A percentile compares a stretch with the other conserved stretches of the same genome.
Evolutionary conservation across 2,113 vertebrate species (phyloP).

Genomic region (Irena cyanogastra): DNA sequence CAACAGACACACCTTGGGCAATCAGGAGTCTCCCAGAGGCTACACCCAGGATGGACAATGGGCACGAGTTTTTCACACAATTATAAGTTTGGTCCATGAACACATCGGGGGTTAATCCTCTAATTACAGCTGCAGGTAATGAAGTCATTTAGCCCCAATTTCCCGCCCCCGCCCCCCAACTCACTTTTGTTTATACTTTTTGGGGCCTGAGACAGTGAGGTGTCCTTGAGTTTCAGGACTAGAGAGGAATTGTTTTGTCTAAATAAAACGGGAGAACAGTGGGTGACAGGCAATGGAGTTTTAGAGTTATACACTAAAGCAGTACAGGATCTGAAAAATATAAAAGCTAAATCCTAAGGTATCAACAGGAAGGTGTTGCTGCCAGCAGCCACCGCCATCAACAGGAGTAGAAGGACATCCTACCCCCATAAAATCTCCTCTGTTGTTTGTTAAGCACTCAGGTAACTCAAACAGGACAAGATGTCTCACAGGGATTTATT

Average conservation of each 20-base stretch:
- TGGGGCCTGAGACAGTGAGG: neutral
- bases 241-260: neutral
- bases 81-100: neutral
- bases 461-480: neutral
- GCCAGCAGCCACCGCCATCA: neutral
- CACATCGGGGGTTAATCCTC: neutral
- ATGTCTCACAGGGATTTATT: neutral
- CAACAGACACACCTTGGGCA: neutral
- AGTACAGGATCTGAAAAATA: neutral
- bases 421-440: neutral
- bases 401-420: neutral
- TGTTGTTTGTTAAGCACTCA: neutral
- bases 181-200: neutral
- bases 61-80: too few relatives aligned
- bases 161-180: fast-evolving
- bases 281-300: neutral
- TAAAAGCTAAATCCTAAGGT: neutral
- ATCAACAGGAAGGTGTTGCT: neutral
- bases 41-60: neutral
- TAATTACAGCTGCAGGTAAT: neutral
- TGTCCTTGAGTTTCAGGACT: neutral
- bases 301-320: too few relatives aligned
- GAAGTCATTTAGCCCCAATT: neutral
- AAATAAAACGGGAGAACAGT: neutral
- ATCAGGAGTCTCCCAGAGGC: neutral